phyloP scores from a whole-genome alignment of 1,140 invertebrate species.

The Bombus fervidus region DNA sequence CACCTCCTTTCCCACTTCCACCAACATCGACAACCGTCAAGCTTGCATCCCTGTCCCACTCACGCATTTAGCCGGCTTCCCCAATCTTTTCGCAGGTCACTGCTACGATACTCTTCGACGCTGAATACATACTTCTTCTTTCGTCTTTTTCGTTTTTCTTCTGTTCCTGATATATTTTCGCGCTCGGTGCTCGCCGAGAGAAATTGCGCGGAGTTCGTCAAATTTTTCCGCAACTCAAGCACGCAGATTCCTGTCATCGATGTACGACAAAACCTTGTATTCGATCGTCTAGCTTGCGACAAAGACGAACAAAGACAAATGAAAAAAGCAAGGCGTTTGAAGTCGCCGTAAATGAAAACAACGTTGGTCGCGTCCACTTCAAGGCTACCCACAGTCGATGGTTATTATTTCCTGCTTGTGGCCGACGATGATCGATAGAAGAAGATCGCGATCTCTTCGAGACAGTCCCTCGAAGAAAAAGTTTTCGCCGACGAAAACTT shows the following conservation, averaged over 20 bases:
- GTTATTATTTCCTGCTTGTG: too few relatives aligned
- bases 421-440: background rate
- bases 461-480: conserved; percentile 33
- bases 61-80: conserved; percentile 59
- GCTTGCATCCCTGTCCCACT: conserved; percentile 57
- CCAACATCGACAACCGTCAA: conserved; percentile 47
- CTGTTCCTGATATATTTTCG: conserved; percentile 5
- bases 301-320: background rate
- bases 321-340: background rate
- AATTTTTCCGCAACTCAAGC: conserved; percentile 42
- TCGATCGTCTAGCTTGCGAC: background rate
- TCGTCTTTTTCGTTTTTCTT: background rate
- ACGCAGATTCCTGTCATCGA: background rate
- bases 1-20: conserved; percentile 67
- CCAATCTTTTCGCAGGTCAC: conserved; percentile 56
- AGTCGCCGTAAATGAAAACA: background rate
- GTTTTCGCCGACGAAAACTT: conserved; percentile 59
- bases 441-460: background rate
- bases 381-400: too few relatives aligned
- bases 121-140: background rate
- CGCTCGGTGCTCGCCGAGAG: conserved; percentile 13
- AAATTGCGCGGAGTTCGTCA: conserved; percentile 42
- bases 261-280: background rate
- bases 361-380: too few relatives aligned
- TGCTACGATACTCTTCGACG: conserved; percentile 44